A percentile compares a stretch with the other conserved stretches of the same genome.
phyloP scores from a whole-genome alignment of 2,113 vertebrate species.

The Pseudonaja textilis region DNA sequence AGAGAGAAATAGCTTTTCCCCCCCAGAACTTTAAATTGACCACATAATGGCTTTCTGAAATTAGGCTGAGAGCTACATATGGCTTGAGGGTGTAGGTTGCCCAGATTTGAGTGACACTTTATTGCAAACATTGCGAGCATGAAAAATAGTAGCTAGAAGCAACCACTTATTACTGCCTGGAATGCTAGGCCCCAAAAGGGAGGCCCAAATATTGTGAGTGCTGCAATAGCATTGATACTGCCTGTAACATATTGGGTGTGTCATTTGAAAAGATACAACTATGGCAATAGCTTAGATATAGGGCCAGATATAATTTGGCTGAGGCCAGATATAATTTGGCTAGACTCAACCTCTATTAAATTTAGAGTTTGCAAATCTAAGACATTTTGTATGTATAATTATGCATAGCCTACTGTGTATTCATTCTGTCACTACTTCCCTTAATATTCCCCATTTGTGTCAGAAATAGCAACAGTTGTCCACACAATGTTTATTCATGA shows the following conservation, averaged over 20 bases:
- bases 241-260: background rate
- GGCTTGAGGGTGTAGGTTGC: background rate
- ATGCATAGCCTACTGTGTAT: background rate
- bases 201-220: background rate
- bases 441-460: background rate
- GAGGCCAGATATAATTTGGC: background rate
- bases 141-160: background rate
- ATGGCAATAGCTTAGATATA: background rate
- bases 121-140: background rate
- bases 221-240: background rate
- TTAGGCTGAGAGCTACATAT: background rate
- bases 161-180: background rate
- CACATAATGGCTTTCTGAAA: background rate
- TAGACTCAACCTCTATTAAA: background rate
- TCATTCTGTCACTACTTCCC: background rate
- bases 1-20: background rate
- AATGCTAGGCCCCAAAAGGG: background rate
- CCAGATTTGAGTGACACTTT: background rate
- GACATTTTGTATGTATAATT: background rate
- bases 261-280: background rate
- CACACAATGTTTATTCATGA: background rate
- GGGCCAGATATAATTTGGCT: background rate
- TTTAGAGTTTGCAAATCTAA: background rate
- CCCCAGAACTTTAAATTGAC: background rate
- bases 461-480: constrained; percentile 15